phyloP scores from a whole-genome alignment of 2,113 vertebrate genomes.

The Xiphias gladius region DNA sequence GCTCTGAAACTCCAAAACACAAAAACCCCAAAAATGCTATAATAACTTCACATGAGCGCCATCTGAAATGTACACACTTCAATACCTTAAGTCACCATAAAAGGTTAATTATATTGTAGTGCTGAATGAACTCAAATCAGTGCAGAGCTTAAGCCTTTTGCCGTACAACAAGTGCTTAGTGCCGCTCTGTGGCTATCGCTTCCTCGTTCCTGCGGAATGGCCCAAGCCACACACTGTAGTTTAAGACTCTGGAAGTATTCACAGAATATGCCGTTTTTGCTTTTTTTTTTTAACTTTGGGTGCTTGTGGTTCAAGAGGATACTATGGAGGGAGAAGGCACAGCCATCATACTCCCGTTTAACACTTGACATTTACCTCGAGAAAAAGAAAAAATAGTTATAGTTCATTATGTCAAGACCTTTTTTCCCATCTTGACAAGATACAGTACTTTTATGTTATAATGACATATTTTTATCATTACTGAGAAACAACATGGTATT shows the following conservation, averaged over 20 bases:
- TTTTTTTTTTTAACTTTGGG: background rate
- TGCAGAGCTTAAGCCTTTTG: background rate
- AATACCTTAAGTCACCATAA: conserved; percentile 21
- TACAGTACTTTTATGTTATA: conserved; percentile 41
- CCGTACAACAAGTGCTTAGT: background rate
- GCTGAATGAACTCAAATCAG: conserved; percentile 18
- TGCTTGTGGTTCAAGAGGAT: background rate
- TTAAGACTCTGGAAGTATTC: background rate
- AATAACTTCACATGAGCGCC: conserved; percentile 16
- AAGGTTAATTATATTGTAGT: conserved; percentile 23
- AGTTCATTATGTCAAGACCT: conserved; percentile 4
- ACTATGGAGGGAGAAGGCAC: background rate
- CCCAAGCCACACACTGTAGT: background rate
- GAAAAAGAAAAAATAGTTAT: background rate
- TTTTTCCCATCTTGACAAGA: conserved; percentile 1
- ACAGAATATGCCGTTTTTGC: conserved; percentile 16
- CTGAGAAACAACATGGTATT: conserved; percentile 28
- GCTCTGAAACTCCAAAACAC: conserved; percentile 15
- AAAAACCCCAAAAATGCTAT: background rate
- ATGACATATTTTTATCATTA: conserved; percentile 50
- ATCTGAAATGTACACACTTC: background rate
- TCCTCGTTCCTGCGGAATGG: conserved; percentile 22
- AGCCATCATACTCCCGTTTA: conserved; percentile 23
- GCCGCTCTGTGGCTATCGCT: background rate
- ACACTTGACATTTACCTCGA: conserved; percentile 44